Percentiles rank a stretch among this genome's conserved stretches.
phyloP scores from a whole-genome alignment of 1,140 invertebrate species.

The Leptinotarsa defecta region DNA sequence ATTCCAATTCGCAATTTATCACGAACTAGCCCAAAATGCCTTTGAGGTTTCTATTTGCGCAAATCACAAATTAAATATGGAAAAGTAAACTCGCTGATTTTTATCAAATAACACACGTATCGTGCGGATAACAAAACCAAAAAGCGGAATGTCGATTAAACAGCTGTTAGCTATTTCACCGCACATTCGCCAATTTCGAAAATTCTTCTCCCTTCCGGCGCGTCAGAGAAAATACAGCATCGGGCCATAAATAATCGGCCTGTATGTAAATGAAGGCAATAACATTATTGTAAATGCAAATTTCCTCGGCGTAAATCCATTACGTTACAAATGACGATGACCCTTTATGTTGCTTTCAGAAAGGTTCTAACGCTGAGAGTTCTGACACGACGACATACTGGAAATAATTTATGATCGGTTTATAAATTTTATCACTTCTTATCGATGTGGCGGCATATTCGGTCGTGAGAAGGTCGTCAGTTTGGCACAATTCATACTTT shows the following conservation, averaged over 20 bases:
- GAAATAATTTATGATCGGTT: too few species aligned
- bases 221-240: constrained; percentile 20
- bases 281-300: constrained; percentile 48
- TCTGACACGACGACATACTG: neutral
- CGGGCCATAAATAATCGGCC: constrained; percentile 38
- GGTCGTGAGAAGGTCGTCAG: too few species aligned
- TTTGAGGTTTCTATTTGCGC: too few species aligned
- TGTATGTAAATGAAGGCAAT: constrained; percentile 45
- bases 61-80: neutral
- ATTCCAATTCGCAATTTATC: too few species aligned
- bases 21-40: too few species aligned
- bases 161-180: neutral
- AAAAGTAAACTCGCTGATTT: neutral
- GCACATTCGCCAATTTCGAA: neutral
- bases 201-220: constrained; percentile 13
- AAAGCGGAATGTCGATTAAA: neutral
- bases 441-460: too few species aligned
- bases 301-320: constrained; percentile 38
- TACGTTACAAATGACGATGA: constrained; percentile 31
- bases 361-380: neutral
- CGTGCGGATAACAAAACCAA: neutral
- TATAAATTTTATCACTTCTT: too few species aligned
- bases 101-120: neutral
- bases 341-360: constrained; percentile 15
- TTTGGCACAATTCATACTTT: too few species aligned